Evolutionary conservation across 2,888 invertebrate genomes (phyloP), one percentile per base, ranked within the genome.

Genomic region (Phaonia tiefii): DNA sequence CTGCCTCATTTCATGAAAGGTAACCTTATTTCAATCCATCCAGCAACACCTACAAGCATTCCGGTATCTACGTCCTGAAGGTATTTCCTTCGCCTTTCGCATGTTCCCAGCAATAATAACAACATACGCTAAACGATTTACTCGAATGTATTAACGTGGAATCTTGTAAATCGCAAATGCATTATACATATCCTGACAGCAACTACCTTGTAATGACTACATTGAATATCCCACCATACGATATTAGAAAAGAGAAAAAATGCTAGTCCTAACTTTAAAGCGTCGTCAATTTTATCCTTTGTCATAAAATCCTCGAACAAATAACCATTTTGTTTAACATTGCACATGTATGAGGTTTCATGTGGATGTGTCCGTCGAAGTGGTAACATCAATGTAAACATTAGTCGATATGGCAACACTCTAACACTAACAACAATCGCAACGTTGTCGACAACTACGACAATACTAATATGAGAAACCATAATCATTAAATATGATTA

Each of bases 401-500:
- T 17, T 31, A 69, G 25, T 51, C 37, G 10, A 67, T 46, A 67
- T 22, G 26, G 4, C 31, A 31, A n/a, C n/a, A n/a, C n/a, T n/a
- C n/a, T 26, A 60, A 54, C 20, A 4, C 22, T 31, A 51, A 44
- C 3, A 37, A 54, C 46, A 69, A 71, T 46, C 20, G 7, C 44
- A 25, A 70, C 63, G 58, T 46, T 17, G 54, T 65, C 25, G n/a
- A 46, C 49, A 46, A 56, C 15, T 65, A 63, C 54, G 73, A 69
- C 69, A 73, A 69, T 63, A 78, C 69, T 81, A 75, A 78, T 78
- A 81, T 78, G 72, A 78, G 69, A 78, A 81, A 78, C 78, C 81
- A 75, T 75, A 81, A 81, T 81, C 81, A 78, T 78, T 81, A 81
- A 81, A 81, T 81, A 81, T 73, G 81, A 81, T 81, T 81, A 81